These are phyloP conservation scores for Chymomyza fuscimana DNA, from an alignment of 2,888 invertebrate genomes.

Conservation along the genomic window DNA sequence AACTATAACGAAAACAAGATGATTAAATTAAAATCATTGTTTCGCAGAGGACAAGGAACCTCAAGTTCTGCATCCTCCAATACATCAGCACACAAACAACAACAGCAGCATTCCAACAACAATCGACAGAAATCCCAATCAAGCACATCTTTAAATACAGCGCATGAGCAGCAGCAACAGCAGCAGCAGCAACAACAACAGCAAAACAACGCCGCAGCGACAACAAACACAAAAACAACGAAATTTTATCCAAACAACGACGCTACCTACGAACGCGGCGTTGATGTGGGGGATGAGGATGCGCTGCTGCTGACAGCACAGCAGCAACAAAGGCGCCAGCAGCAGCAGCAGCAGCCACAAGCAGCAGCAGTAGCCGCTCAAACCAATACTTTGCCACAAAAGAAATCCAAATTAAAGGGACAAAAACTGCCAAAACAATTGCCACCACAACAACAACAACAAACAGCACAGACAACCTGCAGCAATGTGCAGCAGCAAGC, in stretches of 20 bases:
- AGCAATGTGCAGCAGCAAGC: slow-evolving; percentile 22
- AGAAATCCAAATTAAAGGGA: slow-evolving; percentile 74
- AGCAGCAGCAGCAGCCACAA: slow-evolving; percentile 41
- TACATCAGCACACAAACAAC: slow-evolving; percentile 57
- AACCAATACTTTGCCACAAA: slow-evolving; percentile 73
- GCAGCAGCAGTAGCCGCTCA: slow-evolving; percentile 36
- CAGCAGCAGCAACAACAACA: slow-evolving; percentile 30
- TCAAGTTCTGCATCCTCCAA: slow-evolving; percentile 77
- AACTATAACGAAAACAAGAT: slow-evolving; percentile 81
- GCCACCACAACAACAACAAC: slow-evolving; percentile 46
- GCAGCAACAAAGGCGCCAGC: slow-evolving; percentile 46
- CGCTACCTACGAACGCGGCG: slow-evolving; percentile 69
- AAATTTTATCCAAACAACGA: slow-evolving; percentile 71
- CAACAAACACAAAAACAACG: slow-evolving; percentile 39
- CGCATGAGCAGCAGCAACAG: slow-evolving; percentile 62
- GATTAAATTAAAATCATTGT: slow-evolving; percentile 95
- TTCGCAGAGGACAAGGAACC: slow-evolving; percentile 90
- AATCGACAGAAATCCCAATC: slow-evolving; percentile 76
- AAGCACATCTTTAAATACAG: slow-evolving; percentile 74
- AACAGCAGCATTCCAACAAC: slow-evolving; percentile 64
- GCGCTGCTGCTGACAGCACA: slow-evolving; percentile 57
- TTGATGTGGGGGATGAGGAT: slow-evolving; percentile 74
- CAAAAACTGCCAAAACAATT: slow-evolving; percentile 77
- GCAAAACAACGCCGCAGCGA: slow-evolving; percentile 28
- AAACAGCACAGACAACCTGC: background rate